These are phyloP conservation scores for Brachionus sp. DNA, from an alignment of 1,140 invertebrate genomes.

Conservation along the genomic window DNA sequence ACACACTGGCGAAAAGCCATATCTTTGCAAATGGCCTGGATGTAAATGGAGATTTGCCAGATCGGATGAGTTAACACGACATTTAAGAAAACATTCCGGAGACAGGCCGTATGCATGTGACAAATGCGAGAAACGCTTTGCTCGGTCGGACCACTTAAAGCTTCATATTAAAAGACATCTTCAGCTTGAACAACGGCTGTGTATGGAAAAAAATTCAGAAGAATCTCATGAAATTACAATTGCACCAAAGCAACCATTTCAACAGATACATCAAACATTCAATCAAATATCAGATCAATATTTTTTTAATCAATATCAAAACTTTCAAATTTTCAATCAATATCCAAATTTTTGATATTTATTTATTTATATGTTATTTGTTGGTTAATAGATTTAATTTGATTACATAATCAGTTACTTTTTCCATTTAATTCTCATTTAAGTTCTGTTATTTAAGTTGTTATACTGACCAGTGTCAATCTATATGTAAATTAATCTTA, in stretches of 20 bases:
- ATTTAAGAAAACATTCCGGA: constrained; percentile 83
- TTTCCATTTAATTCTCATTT: neutral
- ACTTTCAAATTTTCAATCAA: neutral
- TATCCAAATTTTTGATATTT: neutral
- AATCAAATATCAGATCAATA: neutral
- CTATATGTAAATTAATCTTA: neutral
- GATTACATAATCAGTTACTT: neutral
- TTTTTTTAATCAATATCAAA: neutral
- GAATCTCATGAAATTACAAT: neutral
- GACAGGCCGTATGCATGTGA: constrained; percentile 94
- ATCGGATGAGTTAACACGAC: constrained; percentile 62
- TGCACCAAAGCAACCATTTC: neutral
- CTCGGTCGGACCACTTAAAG: constrained; percentile 88
- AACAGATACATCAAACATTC: neutral
- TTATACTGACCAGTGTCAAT: neutral
- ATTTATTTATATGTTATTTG: neutral
- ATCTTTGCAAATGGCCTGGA: constrained; percentile 76
- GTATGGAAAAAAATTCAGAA: neutral
- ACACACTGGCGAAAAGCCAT: constrained; percentile 68
- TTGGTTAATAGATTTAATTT: neutral
- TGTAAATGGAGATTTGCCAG: constrained; percentile 79
- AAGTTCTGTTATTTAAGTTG: neutral
- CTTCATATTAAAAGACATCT: constrained; percentile 88
- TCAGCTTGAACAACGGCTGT: neutral
- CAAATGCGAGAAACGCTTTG: constrained; percentile 85